These are phyloP conservation scores for Cuniculus paca DNA, from an alignment of 2,797 vertebrate species.

Conservation along the genomic window DNA sequence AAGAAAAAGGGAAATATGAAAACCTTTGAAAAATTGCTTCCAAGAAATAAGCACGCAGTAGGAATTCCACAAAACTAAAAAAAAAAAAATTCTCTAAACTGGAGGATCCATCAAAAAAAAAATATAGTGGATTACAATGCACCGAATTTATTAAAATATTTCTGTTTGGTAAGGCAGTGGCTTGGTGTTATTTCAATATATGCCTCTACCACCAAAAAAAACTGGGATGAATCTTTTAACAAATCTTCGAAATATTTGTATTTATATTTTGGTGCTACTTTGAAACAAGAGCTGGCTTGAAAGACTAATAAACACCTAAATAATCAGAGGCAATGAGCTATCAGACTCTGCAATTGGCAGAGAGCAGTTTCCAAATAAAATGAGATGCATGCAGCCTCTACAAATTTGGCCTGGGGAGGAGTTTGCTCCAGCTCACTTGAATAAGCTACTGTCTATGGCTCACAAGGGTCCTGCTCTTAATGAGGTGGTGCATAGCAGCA, in stretches of 20 bases:
- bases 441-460: slow-evolving; percentile 82
- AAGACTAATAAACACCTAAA: slow-evolving; percentile 41
- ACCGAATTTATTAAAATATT: slow-evolving; percentile 62
- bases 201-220: background rate
- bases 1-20: slow-evolving; percentile 59
- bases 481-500: slow-evolving; percentile 79
- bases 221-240: background rate
- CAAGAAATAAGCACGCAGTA: slow-evolving; percentile 48
- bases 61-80: slow-evolving; percentile 59
- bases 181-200: slow-evolving; percentile 52
- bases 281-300: slow-evolving; percentile 48
- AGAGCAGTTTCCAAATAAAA: slow-evolving; percentile 57
- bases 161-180: slow-evolving; percentile 47
- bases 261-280: slow-evolving; percentile 45
- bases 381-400: slow-evolving; percentile 43
- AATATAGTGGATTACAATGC: background rate
- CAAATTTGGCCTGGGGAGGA: slow-evolving; percentile 65
- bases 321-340: slow-evolving; percentile 61
- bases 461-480: slow-evolving; percentile 83
- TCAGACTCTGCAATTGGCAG: background rate
- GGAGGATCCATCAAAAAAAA: slow-evolving; percentile 2
- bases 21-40: slow-evolving; percentile 63
- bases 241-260: slow-evolving; percentile 45
- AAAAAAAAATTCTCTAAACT: slow-evolving; percentile 23
- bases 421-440: slow-evolving; percentile 76